Base-by-base conservation (phyloP, 2,113 vertebrate species). In the Engystomops pustulosus region DNA sequence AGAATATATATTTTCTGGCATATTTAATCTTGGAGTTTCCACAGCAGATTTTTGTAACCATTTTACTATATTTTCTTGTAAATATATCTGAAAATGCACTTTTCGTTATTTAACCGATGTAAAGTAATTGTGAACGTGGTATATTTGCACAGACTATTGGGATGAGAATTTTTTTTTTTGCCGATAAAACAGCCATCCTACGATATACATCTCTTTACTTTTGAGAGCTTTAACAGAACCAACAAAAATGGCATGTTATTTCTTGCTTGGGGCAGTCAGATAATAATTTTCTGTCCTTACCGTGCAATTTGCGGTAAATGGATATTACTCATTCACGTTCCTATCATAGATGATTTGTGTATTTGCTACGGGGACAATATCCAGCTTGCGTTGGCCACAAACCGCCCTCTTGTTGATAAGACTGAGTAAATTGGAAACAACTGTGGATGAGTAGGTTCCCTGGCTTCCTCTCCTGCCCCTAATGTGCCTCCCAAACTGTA, bases 271-370 rank as follows among this genome's bases (percentile, higher is more conserved):
- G 32, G 49, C 30, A 15, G n/a, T 0, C 30, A 36, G 12, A 36
- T 55, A 36, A 76, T 76, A 3, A 15, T 34, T n/a, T 34, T 32
- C 49, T 77, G 30, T 77, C 49, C 30, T 88, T 80, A 53, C 88
- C 86, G 85, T 87, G 34, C 55, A 79, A 11, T 87, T 83, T 84
- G 80, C 47, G 86, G 87, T 60, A 80, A 67, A 67, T 67, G 86
- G 69, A 86, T 88, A 90, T 89, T 88, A 90, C 81, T 45, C 80
- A 91, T 88, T 23, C 11, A 18, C 25, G 5, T 38, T 23, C 51
- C 20, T 25, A 58, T 78, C 75, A 25, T 78, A 60, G 23, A 32
- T 78, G 51, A 60, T 60, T 78, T 60, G 75, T 78, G 51, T 78
- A 78, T 77, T 77, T 58, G 8, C 17, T 76, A n/a, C 18, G 20